phyloP scores from a whole-genome alignment of 2,888 invertebrate genomes.

The Spodoptera littoralis region DNA sequence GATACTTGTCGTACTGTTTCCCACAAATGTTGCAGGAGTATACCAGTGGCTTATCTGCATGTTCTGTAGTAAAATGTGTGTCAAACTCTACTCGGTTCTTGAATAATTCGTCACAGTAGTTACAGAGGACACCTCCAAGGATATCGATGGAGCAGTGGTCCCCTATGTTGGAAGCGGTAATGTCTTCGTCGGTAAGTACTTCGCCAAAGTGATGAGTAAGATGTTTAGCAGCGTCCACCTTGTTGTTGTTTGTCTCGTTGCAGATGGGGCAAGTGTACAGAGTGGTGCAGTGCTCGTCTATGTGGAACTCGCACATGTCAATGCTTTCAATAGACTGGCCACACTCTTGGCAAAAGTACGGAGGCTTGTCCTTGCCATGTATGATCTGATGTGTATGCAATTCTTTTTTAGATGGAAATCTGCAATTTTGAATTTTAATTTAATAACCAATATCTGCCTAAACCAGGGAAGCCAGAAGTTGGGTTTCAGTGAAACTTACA shows the following conservation, averaged over 20 bases:
- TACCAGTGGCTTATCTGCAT: slow-evolving; percentile 73
- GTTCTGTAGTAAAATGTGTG: slow-evolving; percentile 83
- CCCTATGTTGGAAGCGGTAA: slow-evolving; percentile 54
- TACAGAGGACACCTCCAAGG: slow-evolving; percentile 85
- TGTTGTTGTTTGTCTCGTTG: slow-evolving; percentile 66
- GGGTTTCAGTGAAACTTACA: slow-evolving; percentile 67
- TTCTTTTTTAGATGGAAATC: slow-evolving; percentile 77
- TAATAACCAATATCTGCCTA: not conserved
- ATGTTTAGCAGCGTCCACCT: slow-evolving; percentile 69
- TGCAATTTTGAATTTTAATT: slow-evolving; percentile 55
- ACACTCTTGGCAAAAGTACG: slow-evolving; percentile 76
- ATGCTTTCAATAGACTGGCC: slow-evolving; percentile 66
- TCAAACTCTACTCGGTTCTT: slow-evolving; percentile 86
- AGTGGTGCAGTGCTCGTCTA: slow-evolving; percentile 73
- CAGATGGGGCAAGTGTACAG: slow-evolving; percentile 80
- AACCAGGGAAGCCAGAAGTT: not conserved
- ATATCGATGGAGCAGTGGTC: slow-evolving; percentile 82
- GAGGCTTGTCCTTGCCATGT: slow-evolving; percentile 73
- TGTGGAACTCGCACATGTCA: slow-evolving; percentile 75
- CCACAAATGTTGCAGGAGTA: slow-evolving; percentile 89
- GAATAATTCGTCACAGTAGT: slow-evolving; percentile 85
- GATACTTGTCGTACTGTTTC: slow-evolving; percentile 87
- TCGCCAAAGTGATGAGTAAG: slow-evolving; percentile 77
- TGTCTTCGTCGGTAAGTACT: slow-evolving; percentile 53
- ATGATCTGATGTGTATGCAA: slow-evolving; percentile 73